A percentile compares a stretch with the other conserved stretches of the same genome.
These are phyloP conservation scores for Eubucco bourcierii DNA, from an alignment of 2,113 vertebrate genomes.

Conservation along the genomic window DNA sequence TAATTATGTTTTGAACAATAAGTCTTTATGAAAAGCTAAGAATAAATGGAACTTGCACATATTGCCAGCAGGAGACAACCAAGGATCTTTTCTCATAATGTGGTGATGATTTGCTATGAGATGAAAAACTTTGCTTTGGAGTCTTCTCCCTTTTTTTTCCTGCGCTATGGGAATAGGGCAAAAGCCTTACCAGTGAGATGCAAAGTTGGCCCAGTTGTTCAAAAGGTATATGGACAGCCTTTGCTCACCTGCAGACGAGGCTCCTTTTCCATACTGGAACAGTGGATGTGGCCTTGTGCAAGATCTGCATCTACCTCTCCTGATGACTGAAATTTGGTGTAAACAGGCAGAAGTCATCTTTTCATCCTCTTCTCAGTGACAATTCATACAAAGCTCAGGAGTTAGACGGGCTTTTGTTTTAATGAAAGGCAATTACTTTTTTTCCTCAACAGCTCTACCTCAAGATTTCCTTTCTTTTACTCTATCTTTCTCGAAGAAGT, in stretches of 20 bases:
- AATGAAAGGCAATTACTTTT: background rate
- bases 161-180: background rate
- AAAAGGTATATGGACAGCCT: background rate
- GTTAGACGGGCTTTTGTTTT: background rate
- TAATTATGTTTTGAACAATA: background rate
- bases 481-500: background rate
- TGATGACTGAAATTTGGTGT: rapidly evolving
- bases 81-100: background rate
- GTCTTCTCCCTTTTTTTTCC: background rate
- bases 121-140: background rate
- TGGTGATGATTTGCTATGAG: background rate
- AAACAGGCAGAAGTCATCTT: background rate
- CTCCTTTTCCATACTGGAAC: background rate
- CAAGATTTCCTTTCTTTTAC: background rate
- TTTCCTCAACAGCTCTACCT: background rate
- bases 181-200: background rate
- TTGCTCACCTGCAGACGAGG: background rate
- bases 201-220: background rate
- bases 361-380: background rate
- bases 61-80: background rate
- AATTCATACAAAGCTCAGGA: background rate
- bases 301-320: background rate
- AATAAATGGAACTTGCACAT: background rate
- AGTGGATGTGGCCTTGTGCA: background rate
- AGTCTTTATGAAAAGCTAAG: background rate